These are phyloP conservation scores for Bufo bufo DNA, from an alignment of 2,113 vertebrate genomes.

Conservation along the genomic window DNA sequence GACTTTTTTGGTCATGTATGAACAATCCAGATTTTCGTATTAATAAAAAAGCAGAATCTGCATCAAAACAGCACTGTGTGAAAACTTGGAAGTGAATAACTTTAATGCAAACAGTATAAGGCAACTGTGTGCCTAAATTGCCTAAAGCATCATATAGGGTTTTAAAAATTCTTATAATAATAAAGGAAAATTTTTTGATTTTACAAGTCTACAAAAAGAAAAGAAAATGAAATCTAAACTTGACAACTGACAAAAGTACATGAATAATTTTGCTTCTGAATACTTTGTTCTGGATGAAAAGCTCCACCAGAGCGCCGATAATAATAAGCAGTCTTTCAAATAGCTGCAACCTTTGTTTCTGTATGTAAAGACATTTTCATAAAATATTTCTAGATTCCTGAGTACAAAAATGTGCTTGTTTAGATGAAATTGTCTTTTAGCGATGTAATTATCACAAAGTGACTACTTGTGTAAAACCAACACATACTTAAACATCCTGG, in stretches of 20 bases:
- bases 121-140: no score
- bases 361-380: not conserved
- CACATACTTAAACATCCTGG: not conserved
- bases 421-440: not conserved
- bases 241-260: not conserved
- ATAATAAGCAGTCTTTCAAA: not conserved
- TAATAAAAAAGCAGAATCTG: no score
- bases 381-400: not conserved
- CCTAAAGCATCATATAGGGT: no score
- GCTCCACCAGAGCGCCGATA: not conserved
- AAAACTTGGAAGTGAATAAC: no score
- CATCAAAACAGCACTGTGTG: no score
- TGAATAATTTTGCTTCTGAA: not conserved
- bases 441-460: not conserved
- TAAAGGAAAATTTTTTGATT: no score
- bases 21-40: no score
- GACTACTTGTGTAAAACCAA: not conserved
- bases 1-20: no score
- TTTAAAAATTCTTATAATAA: no score
- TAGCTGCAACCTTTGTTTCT: not conserved
- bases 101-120: no score
- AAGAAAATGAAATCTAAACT: no score
- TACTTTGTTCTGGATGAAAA: not conserved
- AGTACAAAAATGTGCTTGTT: not conserved
- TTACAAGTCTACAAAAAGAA: no score